Conservation (phyloP, 2,113 vertebrate genomes). For the Melanotaenia duboulayi region DNA sequence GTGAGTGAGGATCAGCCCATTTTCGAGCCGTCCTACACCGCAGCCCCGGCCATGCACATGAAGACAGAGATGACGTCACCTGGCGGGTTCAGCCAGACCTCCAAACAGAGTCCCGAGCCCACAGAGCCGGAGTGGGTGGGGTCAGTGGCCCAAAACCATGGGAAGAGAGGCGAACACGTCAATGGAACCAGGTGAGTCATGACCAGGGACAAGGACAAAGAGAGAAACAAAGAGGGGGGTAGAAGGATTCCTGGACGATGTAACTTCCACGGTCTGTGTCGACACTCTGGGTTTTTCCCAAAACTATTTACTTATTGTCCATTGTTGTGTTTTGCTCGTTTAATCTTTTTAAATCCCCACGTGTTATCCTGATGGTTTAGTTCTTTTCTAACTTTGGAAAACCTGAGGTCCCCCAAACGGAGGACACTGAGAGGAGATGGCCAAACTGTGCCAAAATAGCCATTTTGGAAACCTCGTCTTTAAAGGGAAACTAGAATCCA, state of each 20-base stretch:
- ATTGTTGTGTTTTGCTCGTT: neutral
- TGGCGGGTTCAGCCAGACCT: conserved; percentile 71
- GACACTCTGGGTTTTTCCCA: conserved; percentile 32
- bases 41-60: conserved; percentile 81
- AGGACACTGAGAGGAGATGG: no score
- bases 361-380: no score
- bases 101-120: conserved; percentile 78
- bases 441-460: no score
- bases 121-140: conserved; percentile 80
- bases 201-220: neutral
- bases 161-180: conserved; percentile 82
- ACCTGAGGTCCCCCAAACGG: no score
- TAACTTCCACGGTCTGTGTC: neutral
- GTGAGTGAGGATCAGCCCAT: conserved; percentile 87
- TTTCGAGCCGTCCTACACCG: conserved; percentile 80
- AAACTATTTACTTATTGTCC: conserved; percentile 28
- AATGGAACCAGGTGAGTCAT: conserved; percentile 85
- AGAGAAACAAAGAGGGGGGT: conserved; percentile 17
- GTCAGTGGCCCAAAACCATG: conserved; percentile 54
- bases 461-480: no score
- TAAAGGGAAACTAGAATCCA: no score
- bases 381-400: no score
- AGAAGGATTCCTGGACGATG: conserved; percentile 26
- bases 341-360: no score
- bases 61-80: conserved; percentile 82